Percentiles rank a stretch among this genome's conserved stretches.
These are phyloP conservation scores for Bergia sp. DNA, from an alignment of 92 coral and sea anemone species.

Conservation along the genomic window DNA sequence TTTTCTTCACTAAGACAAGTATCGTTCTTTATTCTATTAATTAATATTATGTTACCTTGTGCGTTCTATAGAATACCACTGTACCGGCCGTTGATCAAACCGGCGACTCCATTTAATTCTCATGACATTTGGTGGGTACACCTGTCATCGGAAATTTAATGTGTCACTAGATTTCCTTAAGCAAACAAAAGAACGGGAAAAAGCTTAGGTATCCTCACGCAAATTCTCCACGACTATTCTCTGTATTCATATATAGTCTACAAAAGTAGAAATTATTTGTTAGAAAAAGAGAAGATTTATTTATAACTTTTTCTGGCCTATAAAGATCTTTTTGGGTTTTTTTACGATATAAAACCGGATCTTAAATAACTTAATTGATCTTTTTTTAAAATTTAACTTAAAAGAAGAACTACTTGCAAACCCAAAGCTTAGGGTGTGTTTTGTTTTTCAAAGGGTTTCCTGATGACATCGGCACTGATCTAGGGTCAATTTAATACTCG, in stretches of 20 bases:
- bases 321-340: too few relatives aligned
- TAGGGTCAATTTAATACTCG: too few relatives aligned
- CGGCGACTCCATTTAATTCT: neutral
- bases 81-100: neutral
- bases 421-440: too few relatives aligned
- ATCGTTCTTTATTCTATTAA: neutral
- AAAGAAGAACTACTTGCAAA: too few relatives aligned
- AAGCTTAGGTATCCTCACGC: slow-evolving; percentile 4
- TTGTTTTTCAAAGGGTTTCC: too few relatives aligned
- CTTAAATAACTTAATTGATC: too few relatives aligned
- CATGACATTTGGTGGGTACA: neutral
- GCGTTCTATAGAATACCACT: neutral
- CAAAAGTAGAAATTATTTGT: too few relatives aligned
- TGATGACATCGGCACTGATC: too few relatives aligned
- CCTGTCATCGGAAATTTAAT: slow-evolving; percentile 28
- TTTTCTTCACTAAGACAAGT: neutral
- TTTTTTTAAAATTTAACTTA: too few relatives aligned
- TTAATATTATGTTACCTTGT: neutral
- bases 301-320: neutral
- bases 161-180: slow-evolving; percentile 31
- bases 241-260: neutral
- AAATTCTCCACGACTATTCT: neutral
- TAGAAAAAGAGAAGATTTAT: too few relatives aligned
- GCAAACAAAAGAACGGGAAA: slow-evolving; percentile 4
- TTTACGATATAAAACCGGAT: too few relatives aligned